Percentiles rank a stretch among this genome's conserved stretches.
Evolutionary conservation across 2,113 vertebrate genomes (phyloP).

Genomic region (Amazona guildingii): DNA sequence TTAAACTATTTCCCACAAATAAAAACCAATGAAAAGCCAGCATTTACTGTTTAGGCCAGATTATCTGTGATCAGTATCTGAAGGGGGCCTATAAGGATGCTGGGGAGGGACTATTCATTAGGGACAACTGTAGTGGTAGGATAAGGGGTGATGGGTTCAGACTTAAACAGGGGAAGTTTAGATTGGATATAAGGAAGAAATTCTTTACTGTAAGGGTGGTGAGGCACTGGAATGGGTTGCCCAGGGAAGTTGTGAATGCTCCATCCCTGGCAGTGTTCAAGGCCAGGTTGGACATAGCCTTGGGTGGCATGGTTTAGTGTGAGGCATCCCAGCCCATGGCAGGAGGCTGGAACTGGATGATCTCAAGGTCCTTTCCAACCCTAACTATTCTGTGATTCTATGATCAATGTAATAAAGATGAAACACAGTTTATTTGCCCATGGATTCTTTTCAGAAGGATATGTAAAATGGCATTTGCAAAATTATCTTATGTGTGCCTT

Average conservation of each 20-base stretch:
- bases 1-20: background rate
- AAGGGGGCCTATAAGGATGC: background rate
- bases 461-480: background rate
- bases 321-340: background rate
- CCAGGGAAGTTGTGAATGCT: background rate
- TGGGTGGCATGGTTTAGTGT: background rate
- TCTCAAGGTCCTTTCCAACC: background rate
- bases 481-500: background rate
- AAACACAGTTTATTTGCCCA: background rate
- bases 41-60: background rate
- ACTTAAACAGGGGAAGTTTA: background rate
- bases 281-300: background rate
- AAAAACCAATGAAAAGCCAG: background rate
- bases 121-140: background rate
- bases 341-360: background rate
- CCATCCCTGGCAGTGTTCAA: background rate
- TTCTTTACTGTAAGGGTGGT: too few relatives aligned
- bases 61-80: background rate
- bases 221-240: background rate
- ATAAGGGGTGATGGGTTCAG: background rate
- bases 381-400: background rate
- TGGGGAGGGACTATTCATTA: background rate
- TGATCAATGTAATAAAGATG: background rate
- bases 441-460: background rate
- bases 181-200: too few relatives aligned